Evolutionary conservation across 2,888 invertebrate genomes (phyloP), one percentile per base, ranked within the genome.

Genomic region (Heliconius charithonia): DNA sequence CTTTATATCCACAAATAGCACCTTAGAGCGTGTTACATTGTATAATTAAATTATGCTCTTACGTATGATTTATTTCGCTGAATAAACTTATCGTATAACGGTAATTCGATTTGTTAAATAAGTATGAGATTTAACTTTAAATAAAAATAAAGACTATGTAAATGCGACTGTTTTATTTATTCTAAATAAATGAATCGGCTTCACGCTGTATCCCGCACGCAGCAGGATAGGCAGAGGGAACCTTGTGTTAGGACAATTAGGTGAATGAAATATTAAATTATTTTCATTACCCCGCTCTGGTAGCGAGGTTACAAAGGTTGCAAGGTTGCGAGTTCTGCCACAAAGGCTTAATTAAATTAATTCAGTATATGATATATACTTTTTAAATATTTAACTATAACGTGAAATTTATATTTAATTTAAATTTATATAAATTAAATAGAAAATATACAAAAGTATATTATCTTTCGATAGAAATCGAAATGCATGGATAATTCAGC

Each of bases 1-100:
- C 63, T 29, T 27, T 63, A 29, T 16, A 29, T 65, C 13, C 0
- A 65, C 9, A 65, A 32, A 32, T 32, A 65, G 65, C 16, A 32
- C 3, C 9, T 65, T 51, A 27, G 7, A 29, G 29, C 2, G 19
- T 65, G 65, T 65, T 29, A 65, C 65, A 65, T 2, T 32, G 65
- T 65, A 19, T 65, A 70, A 70, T 70, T 16, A 22, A 70, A 45
- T 70, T 70, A 70, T 27, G 7, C 1, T 27, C 41, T 70, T 70
- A 19, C 45, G 51, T 70, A 45, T 51, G 16, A 16, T 27, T 45
- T 70, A 51, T 27, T 70, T 70, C 51, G 19, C 70, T 70, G 27
- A 70, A 70, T 70, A 9, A 51, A 70, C 27, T 51, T 70, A 41
- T 27, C 70, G 70, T 51, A 45, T 45, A 45, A 19, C 27, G 27